A percentile compares a stretch with the other conserved stretches of the same genome.
Conservation (phyloP, 2,797 vertebrate genomes). For the Orestias chungarensis region DNA sequence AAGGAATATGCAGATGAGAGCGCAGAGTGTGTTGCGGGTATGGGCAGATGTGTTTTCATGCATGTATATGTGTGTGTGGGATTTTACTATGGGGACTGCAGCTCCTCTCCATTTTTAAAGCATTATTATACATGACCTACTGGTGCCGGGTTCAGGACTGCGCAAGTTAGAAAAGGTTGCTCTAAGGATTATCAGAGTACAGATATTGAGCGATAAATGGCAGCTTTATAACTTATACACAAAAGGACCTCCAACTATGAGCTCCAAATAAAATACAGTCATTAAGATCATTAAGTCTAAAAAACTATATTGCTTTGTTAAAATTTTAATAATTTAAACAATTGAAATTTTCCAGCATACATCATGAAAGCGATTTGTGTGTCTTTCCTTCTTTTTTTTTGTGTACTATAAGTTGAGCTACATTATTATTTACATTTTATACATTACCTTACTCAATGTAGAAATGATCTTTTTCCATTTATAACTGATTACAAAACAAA, state of each 20-base stretch:
- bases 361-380: not conserved
- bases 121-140: slow-evolving; percentile 46
- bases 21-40: slow-evolving; percentile 70
- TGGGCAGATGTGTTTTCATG: slow-evolving; percentile 53
- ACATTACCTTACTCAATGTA: not conserved
- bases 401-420: not conserved
- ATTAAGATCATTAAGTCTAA: not conserved
- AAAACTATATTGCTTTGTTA: not conserved
- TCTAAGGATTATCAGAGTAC: slow-evolving; percentile 26
- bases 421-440: not conserved
- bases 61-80: slow-evolving; percentile 75
- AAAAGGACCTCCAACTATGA: not conserved
- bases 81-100: slow-evolving; percentile 74
- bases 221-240: not conserved
- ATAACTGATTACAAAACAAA: not conserved
- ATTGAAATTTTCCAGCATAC: not conserved
- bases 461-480: not conserved
- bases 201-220: slow-evolving; percentile 17
- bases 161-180: slow-evolving; percentile 21
- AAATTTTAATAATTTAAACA: not conserved
- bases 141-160: slow-evolving; percentile 26
- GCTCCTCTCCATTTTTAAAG: slow-evolving; percentile 78
- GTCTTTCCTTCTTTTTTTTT: not conserved
- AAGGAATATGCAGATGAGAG: slow-evolving; percentile 83
- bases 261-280: not conserved